Base-by-base conservation (phyloP, 2,888 invertebrate species). In the Thymelicus sylvestris region DNA sequence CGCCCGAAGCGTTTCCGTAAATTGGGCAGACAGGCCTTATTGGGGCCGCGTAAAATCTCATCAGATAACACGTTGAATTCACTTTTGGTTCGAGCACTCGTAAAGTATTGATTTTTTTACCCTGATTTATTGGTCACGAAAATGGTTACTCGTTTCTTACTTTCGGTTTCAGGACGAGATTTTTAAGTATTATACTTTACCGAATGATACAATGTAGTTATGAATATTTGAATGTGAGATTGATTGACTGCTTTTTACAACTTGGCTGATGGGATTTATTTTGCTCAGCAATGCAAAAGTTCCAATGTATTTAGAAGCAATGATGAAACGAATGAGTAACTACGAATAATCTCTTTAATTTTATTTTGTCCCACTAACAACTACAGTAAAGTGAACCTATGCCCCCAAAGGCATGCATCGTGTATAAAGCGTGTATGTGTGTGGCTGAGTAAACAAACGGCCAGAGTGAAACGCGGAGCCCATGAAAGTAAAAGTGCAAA, bases 401-500 rank as follows among this genome's bases (percentile, higher is more conserved):
- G 44, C 44, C 44, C 10, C 44, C 12, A 44, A 44, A 44, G 44
- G 44, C 50, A 3, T 19, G 50, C 19, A 52, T 52, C 6, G 24
- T 6, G 12, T 38, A n/a, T 7, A 48, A 48, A 62, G 24, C 41
- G 41, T 48, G 24, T 19, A 6, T 19, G 10, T 19, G 50, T 7
- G 19, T 15, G 15, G 7, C 24, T 12, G 47, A 57, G 55, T 48
- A 47, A 71, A 67, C 52, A 52, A 61, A 50, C 70, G 50, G 60
- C 61, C 52, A 71, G 71, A 74, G 69, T 57, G 66, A 75, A 75
- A 72, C 59, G 71, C 67, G 50, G 24, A 13, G 41, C 15, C 57
- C 63, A 71, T 67, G 77, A 89, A 89, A 90, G 90, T 90, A 90
- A 90, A 89, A 90, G 90, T 89, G 82, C 81, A 83, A 83, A 82